Conservation (phyloP, 1,140 invertebrate species). For the Tyrophagus putrescentiae region DNA sequence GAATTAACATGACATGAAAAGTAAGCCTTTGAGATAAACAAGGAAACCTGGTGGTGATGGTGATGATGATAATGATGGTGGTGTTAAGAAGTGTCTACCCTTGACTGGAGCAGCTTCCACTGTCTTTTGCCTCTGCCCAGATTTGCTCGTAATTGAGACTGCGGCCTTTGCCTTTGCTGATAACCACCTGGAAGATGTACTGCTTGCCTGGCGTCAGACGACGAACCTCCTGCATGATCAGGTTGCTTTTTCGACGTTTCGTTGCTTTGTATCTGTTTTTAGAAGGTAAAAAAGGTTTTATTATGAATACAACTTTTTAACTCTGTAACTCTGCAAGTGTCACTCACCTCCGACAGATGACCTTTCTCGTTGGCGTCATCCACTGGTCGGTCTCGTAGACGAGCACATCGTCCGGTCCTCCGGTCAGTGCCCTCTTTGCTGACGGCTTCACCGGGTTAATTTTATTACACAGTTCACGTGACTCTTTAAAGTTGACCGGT, state of each 20-base stretch:
- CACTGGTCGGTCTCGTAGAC: not conserved
- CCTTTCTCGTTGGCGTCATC: not conserved
- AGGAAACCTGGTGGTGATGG: too few relatives aligned
- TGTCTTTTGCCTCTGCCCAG: constrained; percentile 23
- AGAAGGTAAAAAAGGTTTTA: not conserved
- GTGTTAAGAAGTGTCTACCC: too few relatives aligned
- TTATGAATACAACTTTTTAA: not conserved
- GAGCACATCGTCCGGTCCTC: constrained; percentile 1
- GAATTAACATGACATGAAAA: too few relatives aligned
- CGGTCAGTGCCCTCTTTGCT: not conserved
- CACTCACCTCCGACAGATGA: constrained; percentile 29
- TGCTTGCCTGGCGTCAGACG: constrained; percentile 28
- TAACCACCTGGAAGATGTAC: constrained; percentile 32
- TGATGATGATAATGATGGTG: too few relatives aligned
- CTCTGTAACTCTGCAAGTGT: not conserved
- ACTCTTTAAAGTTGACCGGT: constrained; percentile 19
- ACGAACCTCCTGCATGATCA: constrained; percentile 29
- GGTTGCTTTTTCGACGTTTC: constrained; percentile 24
- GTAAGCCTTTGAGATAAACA: too few relatives aligned
- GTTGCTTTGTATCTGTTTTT: constrained; percentile 23
- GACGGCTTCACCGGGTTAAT: constrained; percentile 22
- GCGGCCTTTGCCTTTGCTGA: constrained; percentile 30
- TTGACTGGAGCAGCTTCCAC: not conserved
- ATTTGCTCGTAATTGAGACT: constrained; percentile 30
- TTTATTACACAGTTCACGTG: constrained; percentile 25